Base-by-base conservation (phyloP, 2,888 invertebrate species). In the Tineola bisselliella region DNA sequence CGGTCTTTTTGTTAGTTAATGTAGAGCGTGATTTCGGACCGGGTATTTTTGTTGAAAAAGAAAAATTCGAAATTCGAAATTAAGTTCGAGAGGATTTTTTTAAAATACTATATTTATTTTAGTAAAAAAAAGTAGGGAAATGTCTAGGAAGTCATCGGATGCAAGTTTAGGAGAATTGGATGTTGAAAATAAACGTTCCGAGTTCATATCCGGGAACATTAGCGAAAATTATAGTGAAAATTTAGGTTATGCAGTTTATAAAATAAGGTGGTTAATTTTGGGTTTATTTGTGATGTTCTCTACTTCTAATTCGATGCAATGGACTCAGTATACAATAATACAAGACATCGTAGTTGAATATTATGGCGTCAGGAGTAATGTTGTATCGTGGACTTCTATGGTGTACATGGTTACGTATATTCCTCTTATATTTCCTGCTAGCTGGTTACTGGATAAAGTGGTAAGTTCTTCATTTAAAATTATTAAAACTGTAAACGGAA, bases 371-470 rank as follows among this genome's bases (percentile, higher is more conserved):
- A 80, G 88, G 30, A 89, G 89, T 30, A 89, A 89, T 19, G 83
- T 90, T 67, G 94, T 99, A 67, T 93, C 98, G 73, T 98, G 97
- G 97, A 95, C 98, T 1, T 97, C 98, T 8, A 96, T 99, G 93
- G 91, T 99, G 72, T 99, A 94, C 79, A 99, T 99, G 99, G 89
- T 96, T 66, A 90, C 93, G 0, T 99, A 99, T 78, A 95, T 99
- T 76, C 96, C 98, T 6, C 91, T 99, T 67, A 96, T 99, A 74
- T 95, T 99, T 72, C 99, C 99, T 1, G 98, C 94, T 13, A 96
- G 97, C 76, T 99, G 95, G 92, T 89, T 99, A 61, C 89, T 99
- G 70, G 96, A 98, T 76, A 94, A 92, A 87, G 91, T 92, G 88
- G 99, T 96, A 77, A 92, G 93, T 89, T 63, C 8, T 44, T 60